These are phyloP conservation scores for Catharus bicknelli DNA, from an alignment of 2,113 vertebrate genomes.

Conservation along the genomic window DNA sequence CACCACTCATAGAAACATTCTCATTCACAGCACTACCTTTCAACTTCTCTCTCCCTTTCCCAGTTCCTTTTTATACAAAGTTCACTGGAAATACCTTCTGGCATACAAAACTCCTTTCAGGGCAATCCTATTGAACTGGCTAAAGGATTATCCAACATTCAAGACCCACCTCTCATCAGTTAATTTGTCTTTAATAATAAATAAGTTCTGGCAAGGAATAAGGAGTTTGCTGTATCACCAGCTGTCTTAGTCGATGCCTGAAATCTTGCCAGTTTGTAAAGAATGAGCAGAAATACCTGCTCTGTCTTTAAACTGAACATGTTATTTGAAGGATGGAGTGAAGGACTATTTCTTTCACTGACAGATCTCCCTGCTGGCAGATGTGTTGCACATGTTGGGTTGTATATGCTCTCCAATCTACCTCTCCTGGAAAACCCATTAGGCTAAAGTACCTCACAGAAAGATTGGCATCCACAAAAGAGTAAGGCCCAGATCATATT, in stretches of 20 bases:
- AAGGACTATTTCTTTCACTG: not conserved
- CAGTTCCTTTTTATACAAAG: not conserved
- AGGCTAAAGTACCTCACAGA: not conserved
- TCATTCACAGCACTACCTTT: not conserved
- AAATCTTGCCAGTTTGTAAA: slow-evolving; percentile 44
- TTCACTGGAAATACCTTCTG: not conserved
- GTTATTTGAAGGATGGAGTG: not conserved
- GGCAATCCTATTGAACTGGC: slow-evolving; percentile 31
- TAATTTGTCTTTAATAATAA: slow-evolving; percentile 60
- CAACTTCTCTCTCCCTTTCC: not conserved
- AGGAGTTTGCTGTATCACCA: slow-evolving; percentile 10
- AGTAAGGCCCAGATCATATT: not conserved
- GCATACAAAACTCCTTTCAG: slow-evolving; percentile 3
- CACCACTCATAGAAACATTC: not conserved
- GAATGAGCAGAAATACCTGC: not conserved
- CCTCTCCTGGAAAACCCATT: not conserved
- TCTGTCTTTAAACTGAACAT: not conserved
- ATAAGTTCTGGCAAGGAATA: slow-evolving; percentile 33
- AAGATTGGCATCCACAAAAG: not conserved
- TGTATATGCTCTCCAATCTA: not conserved
- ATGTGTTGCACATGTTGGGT: not conserved
- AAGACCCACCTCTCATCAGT: not conserved
- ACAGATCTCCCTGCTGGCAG: not conserved
- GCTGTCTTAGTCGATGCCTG: slow-evolving; percentile 19
- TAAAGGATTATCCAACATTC: slow-evolving; percentile 27